Conservation (phyloP, 37 sponge, comb jelly and placozoan species). For the Aphrocallistes beatrix region DNA sequence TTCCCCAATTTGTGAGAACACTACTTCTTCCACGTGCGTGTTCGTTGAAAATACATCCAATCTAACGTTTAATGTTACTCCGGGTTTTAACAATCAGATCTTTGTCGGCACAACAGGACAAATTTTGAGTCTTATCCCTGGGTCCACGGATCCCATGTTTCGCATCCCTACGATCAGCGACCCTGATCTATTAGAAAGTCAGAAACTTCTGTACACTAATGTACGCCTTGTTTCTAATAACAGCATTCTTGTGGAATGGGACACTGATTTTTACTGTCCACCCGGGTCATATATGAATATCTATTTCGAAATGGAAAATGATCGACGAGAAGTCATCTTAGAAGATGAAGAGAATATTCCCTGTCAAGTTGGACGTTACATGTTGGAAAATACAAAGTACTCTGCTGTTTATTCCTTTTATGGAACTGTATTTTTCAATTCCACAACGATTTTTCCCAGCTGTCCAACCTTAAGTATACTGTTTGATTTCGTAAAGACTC, state of each 20-base stretch:
- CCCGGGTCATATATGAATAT: not conserved
- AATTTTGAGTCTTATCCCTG: no score
- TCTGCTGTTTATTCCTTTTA: not conserved
- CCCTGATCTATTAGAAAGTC: not conserved
- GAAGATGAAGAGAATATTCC: no score
- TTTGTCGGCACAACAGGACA: not conserved
- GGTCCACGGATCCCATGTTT: no score
- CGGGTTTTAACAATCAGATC: not conserved
- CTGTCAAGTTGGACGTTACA: not conserved
- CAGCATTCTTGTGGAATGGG: conserved; percentile 7
- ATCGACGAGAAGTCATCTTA: no score
- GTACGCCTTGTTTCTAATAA: not conserved
- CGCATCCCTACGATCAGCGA: not conserved
- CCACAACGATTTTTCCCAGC: not conserved
- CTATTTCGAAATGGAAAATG: no score
- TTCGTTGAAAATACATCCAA: not conserved
- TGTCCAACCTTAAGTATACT: not conserved
- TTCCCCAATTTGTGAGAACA: not conserved
- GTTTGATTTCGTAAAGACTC: not conserved
- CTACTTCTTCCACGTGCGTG: not conserved
- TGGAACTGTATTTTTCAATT: not conserved
- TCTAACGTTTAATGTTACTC: not conserved
- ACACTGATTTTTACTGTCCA: not conserved
- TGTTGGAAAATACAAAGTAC: not conserved
- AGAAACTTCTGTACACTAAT: not conserved